Evolutionary conservation across 2,797 vertebrate species (phyloP).

Genomic region (Ibycter americanus): DNA sequence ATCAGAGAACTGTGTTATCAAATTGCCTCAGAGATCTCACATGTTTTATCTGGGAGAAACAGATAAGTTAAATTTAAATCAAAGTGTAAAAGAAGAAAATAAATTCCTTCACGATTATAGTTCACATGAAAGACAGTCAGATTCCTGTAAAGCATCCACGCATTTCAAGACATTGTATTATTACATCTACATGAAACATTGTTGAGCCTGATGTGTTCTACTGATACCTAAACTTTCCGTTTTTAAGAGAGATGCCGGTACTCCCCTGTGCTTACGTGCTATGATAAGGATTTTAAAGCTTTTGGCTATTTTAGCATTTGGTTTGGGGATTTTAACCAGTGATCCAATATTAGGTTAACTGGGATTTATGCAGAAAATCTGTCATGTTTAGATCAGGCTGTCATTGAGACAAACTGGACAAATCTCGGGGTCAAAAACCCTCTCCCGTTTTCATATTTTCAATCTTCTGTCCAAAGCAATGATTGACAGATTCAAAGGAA

Average conservation of each 20-base stretch:
- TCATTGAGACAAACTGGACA: background rate
- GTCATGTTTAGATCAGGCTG: background rate
- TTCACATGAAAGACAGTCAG: background rate
- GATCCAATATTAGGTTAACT: background rate
- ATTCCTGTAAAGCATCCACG: background rate
- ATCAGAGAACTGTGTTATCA: background rate
- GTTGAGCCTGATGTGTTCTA: background rate
- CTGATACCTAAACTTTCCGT: background rate
- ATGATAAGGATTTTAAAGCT: background rate
- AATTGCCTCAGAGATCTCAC: background rate
- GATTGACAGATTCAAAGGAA: background rate
- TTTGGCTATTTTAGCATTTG: background rate
- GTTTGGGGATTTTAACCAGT: background rate
- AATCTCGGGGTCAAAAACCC: background rate
- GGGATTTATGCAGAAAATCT: background rate
- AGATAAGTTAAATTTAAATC: background rate
- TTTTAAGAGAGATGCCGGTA: background rate
- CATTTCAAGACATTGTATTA: fast-evolving
- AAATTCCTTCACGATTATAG: background rate
- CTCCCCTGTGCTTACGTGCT: fast-evolving
- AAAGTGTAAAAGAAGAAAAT: background rate
- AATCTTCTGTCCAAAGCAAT: background rate
- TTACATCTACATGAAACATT: background rate
- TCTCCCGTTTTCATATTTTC: background rate
- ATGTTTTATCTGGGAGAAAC: background rate